phyloP scores from a whole-genome alignment of 2,113 vertebrate species.

The Oreotrochilus melanogaster region DNA sequence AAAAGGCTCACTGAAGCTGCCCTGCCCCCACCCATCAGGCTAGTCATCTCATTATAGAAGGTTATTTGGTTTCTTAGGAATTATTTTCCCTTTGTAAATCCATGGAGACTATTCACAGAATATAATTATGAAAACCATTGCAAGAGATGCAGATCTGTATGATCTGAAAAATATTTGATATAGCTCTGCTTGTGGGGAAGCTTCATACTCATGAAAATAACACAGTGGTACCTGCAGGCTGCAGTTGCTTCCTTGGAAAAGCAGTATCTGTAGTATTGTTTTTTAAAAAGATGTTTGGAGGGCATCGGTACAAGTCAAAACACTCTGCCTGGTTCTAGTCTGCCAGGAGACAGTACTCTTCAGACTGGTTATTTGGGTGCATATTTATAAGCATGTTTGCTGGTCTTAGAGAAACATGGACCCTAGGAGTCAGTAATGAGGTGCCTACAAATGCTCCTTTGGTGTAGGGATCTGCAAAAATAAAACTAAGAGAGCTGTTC shows the following conservation, averaged over 20 bases:
- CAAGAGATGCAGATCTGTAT: neutral
- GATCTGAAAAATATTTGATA: neutral
- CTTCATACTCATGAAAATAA: neutral
- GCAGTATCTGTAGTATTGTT: neutral
- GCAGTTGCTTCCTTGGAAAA: neutral
- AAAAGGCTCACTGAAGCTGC: too few relatives aligned
- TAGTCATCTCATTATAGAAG: too few relatives aligned
- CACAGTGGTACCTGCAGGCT: neutral
- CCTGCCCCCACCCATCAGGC: too few relatives aligned
- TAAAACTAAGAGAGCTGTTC: neutral
- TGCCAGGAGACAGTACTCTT: neutral
- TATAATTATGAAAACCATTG: neutral
- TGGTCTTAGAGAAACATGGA: neutral
- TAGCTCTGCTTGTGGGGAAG: neutral
- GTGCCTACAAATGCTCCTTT: neutral
- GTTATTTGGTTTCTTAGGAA: too few relatives aligned
- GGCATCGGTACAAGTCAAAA: neutral
- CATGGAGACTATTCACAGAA: neutral
- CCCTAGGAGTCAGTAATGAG: neutral
- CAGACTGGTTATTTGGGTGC: neutral
- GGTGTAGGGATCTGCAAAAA: neutral
- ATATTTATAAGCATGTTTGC: neutral
- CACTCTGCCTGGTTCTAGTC: neutral
- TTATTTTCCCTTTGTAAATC: too few relatives aligned
- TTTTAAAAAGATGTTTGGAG: neutral